Conservation (phyloP, 2,797 vertebrate species). For the Pelochelys cantorii region DNA sequence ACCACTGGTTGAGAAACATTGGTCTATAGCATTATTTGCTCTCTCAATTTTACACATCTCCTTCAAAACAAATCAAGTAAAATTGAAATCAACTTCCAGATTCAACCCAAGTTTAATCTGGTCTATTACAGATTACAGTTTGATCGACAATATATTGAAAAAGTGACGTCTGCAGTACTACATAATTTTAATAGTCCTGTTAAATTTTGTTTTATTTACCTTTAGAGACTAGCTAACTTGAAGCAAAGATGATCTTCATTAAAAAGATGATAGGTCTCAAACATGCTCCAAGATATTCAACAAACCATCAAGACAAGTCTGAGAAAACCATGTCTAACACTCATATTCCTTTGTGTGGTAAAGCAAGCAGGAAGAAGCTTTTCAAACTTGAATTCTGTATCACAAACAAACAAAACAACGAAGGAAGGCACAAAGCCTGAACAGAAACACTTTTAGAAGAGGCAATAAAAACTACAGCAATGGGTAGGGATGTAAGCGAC, state of each 20-base stretch:
- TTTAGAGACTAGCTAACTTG: not conserved
- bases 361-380: not conserved
- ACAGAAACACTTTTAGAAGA: not conserved
- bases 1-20: too few species aligned
- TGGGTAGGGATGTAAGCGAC: not conserved
- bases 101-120: not conserved
- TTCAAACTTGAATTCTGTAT: not conserved
- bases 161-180: not conserved
- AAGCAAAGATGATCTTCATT: not conserved
- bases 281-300: not conserved
- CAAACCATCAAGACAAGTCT: not conserved
- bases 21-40: too few species aligned
- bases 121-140: not conserved
- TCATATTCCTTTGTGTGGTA: not conserved
- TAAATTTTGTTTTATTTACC: not conserved
- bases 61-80: not conserved
- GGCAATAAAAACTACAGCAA: conserved; percentile 33
- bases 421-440: not conserved
- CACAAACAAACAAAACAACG: not conserved
- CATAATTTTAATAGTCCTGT: not conserved
- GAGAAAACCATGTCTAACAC: not conserved
- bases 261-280: not conserved
- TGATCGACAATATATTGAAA: not conserved
- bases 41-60: too few species aligned
- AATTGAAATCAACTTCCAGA: not conserved